A percentile compares a stretch with the other conserved stretches of the same genome.
These are phyloP conservation scores for Ovibos moschatus DNA, from an alignment of 2,113 vertebrate species.

Conservation along the genomic window DNA sequence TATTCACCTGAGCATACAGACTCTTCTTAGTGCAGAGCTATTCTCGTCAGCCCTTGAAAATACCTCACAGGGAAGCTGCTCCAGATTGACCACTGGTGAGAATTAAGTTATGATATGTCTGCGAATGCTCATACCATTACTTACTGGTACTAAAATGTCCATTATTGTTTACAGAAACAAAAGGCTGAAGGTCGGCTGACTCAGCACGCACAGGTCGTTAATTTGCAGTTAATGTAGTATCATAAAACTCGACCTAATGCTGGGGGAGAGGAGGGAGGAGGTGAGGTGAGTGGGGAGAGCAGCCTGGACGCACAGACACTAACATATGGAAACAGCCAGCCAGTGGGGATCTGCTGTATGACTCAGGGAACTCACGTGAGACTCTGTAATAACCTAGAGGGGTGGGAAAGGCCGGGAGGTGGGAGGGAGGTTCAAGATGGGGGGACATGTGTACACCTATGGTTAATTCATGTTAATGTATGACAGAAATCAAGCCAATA, in stretches of 20 bases:
- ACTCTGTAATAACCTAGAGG: neutral
- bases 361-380: neutral
- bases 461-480: neutral
- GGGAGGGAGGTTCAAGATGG: neutral
- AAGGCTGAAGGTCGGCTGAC: neutral
- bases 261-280: neutral
- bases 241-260: neutral
- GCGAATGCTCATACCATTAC: neutral
- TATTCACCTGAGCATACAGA: conserved; percentile 58
- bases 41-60: conserved; percentile 55
- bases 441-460: neutral
- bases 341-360: neutral
- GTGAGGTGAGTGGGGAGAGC: neutral
- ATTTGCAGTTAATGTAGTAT: neutral
- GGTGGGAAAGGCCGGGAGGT: neutral
- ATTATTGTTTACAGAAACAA: neutral
- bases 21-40: conserved; percentile 30
- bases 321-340: neutral
- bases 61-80: conserved; percentile 5
- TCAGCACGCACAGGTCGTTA: neutral
- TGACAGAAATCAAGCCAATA: neutral
- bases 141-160: neutral
- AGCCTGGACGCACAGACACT: neutral
- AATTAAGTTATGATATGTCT: neutral
- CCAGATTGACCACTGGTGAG: neutral